A percentile compares a stretch with the other conserved stretches of the same genome.
Evolutionary conservation across 37 sponge, comb jelly and placozoan genomes (phyloP).

Genomic region (Beroe forskalii): DNA sequence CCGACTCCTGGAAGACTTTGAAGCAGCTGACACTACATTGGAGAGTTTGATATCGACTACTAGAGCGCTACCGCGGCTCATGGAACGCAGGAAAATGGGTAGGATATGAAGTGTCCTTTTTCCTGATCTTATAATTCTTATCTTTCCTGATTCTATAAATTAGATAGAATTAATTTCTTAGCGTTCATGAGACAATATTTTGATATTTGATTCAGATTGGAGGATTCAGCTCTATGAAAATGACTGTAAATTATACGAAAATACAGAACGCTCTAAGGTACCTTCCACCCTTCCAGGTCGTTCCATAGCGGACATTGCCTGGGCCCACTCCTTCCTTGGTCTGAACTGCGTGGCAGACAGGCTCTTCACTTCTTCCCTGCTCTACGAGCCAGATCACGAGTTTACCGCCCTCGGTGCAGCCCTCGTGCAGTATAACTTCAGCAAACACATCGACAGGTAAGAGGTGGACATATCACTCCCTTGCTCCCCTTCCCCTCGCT

Average conservation of each 20-base stretch:
- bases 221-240: no score
- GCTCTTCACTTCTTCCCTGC: not conserved
- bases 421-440: slow-evolving; percentile 59
- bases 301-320: slow-evolving; percentile 49
- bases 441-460: slow-evolving; percentile 60
- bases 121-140: no score
- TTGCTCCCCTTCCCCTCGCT: no score
- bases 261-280: no score
- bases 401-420: slow-evolving; percentile 58
- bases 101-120: no score
- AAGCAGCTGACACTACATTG: not conserved
- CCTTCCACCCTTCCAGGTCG: no score
- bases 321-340: slow-evolving; percentile 51
- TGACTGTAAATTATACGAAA: no score
- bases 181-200: no score
- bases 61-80: not conserved
- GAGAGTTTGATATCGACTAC: not conserved
- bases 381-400: slow-evolving; percentile 2
- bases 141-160: no score
- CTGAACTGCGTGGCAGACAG: slow-evolving; percentile 62
- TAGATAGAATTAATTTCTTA: no score
- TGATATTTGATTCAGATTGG: no score
- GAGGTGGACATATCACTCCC: no score
- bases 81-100: slow-evolving; percentile 25
- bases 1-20: not conserved